A percentile compares a stretch with the other conserved stretches of the same genome.
These are phyloP conservation scores for Microctenopoma lineatum DNA, from an alignment of 2,797 vertebrate species.

Conservation along the genomic window DNA sequence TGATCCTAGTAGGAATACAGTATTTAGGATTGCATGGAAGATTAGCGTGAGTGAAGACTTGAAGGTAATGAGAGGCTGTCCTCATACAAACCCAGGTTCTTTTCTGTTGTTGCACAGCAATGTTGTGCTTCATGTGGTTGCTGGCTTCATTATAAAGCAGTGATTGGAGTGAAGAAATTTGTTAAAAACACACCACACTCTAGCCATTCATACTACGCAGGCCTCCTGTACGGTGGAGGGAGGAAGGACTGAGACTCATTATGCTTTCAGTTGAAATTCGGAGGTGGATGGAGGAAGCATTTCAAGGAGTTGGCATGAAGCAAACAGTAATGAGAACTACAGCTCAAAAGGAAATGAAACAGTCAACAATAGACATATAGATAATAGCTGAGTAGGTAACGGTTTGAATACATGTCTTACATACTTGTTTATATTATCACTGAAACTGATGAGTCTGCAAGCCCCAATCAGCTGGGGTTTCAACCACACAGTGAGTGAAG, in stretches of 20 bases:
- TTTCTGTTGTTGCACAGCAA: conserved; percentile 31
- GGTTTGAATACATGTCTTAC: neutral
- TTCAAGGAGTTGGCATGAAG: neutral
- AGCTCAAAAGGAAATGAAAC: neutral
- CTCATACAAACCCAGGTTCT: neutral
- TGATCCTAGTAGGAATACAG: neutral
- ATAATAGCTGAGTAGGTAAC: neutral
- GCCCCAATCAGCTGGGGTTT: neutral
- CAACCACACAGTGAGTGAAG: neutral
- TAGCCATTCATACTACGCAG: neutral
- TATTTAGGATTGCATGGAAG: neutral
- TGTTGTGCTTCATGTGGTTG: conserved; percentile 4
- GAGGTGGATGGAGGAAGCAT: too few species aligned
- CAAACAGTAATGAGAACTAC: neutral
- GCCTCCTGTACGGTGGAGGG: too few species aligned
- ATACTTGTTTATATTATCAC: neutral
- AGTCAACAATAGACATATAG: neutral
- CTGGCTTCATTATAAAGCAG: neutral
- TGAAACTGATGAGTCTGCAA: neutral
- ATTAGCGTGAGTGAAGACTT: neutral
- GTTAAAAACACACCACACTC: neutral
- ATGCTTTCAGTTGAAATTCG: neutral
- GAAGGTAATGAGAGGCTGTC: conserved; percentile 24
- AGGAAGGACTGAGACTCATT: too few species aligned
- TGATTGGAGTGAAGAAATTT: conserved; percentile 28